phyloP scores from a whole-genome alignment of 2,113 vertebrate species.

The Platichthys stellatus region DNA sequence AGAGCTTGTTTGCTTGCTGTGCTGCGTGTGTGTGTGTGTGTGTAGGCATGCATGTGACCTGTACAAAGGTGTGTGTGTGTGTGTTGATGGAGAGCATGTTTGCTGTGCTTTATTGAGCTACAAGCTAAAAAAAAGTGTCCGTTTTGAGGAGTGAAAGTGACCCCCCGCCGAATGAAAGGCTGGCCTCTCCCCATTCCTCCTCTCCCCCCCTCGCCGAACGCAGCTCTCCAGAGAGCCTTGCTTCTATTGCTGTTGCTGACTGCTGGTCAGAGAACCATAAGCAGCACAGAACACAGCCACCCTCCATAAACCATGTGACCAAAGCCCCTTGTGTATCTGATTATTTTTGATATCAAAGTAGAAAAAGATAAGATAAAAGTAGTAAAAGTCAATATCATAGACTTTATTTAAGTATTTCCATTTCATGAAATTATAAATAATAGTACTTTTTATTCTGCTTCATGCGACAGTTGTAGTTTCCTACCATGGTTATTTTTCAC shows the following conservation, averaged over 20 bases:
- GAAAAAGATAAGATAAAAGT: neutral
- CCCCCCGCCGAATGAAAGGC: constrained; percentile 62
- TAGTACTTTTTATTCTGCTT: neutral
- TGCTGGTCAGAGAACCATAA: constrained; percentile 60
- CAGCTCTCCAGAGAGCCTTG: constrained; percentile 54
- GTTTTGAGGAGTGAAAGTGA: constrained; percentile 52
- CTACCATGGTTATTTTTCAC: too few relatives aligned
- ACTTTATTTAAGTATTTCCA: neutral
- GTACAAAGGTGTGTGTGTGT: constrained; percentile 1
- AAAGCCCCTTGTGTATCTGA: constrained; percentile 17
- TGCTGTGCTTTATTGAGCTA: constrained; percentile 62
- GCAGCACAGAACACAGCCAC: constrained; percentile 61
- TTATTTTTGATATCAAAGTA: neutral
- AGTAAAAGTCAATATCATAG: constrained; percentile 7
- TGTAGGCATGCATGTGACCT: neutral
- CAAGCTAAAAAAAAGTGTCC: constrained; percentile 46
- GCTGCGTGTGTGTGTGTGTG: constrained; percentile 13
- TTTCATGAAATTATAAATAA: neutral
- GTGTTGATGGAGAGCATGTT: constrained; percentile 23
- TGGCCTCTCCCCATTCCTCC: constrained; percentile 1
- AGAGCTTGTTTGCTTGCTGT: constrained; percentile 65
- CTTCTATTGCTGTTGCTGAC: constrained; percentile 64
- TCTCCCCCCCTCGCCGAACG: constrained; percentile 27
- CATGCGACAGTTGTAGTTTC: neutral
- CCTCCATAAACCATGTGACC: constrained; percentile 4